A percentile compares a stretch with the other conserved stretches of the same genome.
Conservation (phyloP, 92 coral and sea anemone genomes). For the Pocillopora meandrina region DNA sequence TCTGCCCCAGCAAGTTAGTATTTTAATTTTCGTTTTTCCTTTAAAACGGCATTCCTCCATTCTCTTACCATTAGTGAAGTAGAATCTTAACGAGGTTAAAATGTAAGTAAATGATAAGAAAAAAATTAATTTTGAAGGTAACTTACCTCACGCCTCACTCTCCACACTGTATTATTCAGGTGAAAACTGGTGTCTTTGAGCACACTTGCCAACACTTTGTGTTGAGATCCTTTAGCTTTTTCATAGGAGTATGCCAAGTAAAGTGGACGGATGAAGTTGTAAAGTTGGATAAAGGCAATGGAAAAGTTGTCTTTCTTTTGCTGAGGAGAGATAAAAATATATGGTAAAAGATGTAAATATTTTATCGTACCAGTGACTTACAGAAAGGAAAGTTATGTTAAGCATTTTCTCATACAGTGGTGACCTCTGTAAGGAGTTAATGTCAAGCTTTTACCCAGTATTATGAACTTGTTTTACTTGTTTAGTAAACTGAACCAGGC, state of each 20-base stretch:
- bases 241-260: constrained; percentile 27
- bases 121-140: not conserved
- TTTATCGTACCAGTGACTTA: not conserved
- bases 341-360: not conserved
- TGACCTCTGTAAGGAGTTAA: no score
- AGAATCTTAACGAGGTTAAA: no score
- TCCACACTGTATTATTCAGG: constrained; percentile 3
- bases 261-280: constrained; percentile 21
- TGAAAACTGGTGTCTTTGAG: constrained; percentile 13
- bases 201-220: not conserved
- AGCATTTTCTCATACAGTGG: no score
- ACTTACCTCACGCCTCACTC: constrained; percentile 1
- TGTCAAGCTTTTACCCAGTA: no score
- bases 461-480: no score
- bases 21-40: not conserved
- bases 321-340: not conserved
- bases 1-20: not conserved
- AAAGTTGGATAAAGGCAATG: constrained; percentile 2
- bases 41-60: not conserved
- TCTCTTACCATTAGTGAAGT: no score
- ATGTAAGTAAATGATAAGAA: no score
- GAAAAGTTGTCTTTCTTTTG: constrained; percentile 13
- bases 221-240: constrained; percentile 16
- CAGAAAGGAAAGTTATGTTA: not conserved
- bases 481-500: no score